These are phyloP conservation scores for Yponomeuta cagnagella DNA, from an alignment of 2,888 invertebrate species.

Conservation along the genomic window DNA sequence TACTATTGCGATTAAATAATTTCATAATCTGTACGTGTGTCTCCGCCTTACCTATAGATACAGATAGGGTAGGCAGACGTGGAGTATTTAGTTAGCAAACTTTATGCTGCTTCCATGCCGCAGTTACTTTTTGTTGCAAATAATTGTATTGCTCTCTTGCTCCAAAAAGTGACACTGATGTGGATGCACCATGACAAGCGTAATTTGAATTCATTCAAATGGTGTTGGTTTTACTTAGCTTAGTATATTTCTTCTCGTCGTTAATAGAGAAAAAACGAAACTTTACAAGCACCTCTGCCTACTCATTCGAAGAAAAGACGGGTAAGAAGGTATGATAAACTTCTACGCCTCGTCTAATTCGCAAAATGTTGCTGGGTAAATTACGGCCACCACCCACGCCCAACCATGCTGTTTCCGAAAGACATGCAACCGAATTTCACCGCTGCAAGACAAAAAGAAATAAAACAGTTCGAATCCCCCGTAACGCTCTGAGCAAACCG, in stretches of 20 bases:
- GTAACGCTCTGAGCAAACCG: background rate
- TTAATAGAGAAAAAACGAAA: no score
- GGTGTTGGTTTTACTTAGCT: no score
- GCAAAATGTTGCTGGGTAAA: background rate
- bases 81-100: background rate
- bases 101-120: background rate
- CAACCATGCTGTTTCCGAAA: slow-evolving; percentile 86
- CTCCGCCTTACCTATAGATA: background rate
- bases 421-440: slow-evolving; percentile 99
- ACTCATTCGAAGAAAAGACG: background rate
- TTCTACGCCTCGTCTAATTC: background rate
- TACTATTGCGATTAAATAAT: no score
- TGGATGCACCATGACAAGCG: no score
- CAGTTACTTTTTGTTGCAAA: background rate
- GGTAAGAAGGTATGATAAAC: background rate
- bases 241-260: no score
- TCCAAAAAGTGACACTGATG: no score
- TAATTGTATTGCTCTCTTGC: no score
- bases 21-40: background rate
- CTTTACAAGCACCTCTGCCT: background rate
- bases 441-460: slow-evolving; percentile 77
- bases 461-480: background rate
- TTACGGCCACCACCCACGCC: slow-evolving; percentile 74
- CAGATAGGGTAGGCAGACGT: background rate
- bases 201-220: no score